Conservation (phyloP, 2,113 vertebrate genomes). For the Rhinoderma darwinii region DNA sequence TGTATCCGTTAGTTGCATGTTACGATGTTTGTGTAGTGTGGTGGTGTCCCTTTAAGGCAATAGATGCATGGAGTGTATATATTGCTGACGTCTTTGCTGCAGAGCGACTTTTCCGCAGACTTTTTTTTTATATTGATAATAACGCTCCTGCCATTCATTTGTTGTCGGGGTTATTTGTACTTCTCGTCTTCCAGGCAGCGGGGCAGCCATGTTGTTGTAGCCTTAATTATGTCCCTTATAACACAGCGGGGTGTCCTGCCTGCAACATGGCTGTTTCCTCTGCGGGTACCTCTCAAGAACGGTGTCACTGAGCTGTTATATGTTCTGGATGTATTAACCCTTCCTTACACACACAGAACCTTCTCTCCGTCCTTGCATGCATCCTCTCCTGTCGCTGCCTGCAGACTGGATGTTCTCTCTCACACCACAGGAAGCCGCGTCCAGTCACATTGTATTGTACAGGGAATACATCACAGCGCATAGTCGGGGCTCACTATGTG, state of each 20-base stretch:
- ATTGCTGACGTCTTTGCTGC: not conserved
- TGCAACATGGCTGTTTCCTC: not conserved
- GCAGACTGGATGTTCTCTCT: conserved; percentile 68
- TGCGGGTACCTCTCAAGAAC: not conserved
- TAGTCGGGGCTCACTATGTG: not conserved
- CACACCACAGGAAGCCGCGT: not conserved
- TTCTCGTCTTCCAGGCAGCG: not conserved
- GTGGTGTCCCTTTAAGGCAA: not conserved
- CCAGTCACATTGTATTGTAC: not conserved
- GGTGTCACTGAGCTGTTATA: not conserved
- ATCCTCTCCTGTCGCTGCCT: conserved; percentile 82
- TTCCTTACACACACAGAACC: not conserved
- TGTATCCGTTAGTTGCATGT: not conserved
- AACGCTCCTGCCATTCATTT: not conserved
- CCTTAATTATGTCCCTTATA: not conserved
- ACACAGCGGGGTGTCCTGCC: too few relatives aligned
- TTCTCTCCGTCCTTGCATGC: conserved; percentile 71
- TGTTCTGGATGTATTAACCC: not conserved
- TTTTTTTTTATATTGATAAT: not conserved
- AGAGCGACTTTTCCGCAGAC: not conserved
- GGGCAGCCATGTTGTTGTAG: not conserved
- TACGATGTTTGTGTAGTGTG: not conserved
- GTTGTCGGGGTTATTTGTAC: too few relatives aligned
- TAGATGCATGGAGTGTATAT: not conserved
- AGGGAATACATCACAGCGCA: not conserved